A percentile compares a stretch with the other conserved stretches of the same genome.
Evolutionary conservation across 2,888 invertebrate genomes (phyloP).

Genomic region (Horisme vitalbata): DNA sequence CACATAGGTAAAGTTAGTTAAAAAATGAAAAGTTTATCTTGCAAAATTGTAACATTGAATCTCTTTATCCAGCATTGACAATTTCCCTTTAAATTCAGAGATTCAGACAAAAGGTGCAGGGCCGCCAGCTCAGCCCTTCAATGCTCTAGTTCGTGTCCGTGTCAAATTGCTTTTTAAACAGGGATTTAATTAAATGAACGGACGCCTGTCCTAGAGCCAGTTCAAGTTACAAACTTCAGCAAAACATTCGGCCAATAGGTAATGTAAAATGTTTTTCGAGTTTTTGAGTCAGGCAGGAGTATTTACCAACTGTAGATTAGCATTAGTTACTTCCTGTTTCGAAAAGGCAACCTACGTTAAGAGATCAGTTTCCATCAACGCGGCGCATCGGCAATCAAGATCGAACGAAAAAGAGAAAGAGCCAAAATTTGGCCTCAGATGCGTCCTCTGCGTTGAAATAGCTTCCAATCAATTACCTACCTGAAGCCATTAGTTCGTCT

Average conservation of each 20-base stretch:
- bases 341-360: no score
- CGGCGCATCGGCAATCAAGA: background rate
- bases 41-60: no score
- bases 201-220: constrained; percentile 6
- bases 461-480: constrained; percentile 43
- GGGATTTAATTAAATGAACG: constrained; percentile 41
- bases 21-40: no score
- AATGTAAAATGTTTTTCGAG: no score
- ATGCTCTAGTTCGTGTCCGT: constrained; percentile 17
- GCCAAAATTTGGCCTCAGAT: background rate
- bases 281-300: no score
- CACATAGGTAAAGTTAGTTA: no score
- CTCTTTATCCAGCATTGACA: no score
- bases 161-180: constrained; percentile 39
- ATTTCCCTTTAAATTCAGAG: no score
- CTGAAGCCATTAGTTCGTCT: constrained; percentile 34
- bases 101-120: constrained; percentile 7
- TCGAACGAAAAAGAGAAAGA: background rate
- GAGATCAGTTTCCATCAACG: no score
- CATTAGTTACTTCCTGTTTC: no score
- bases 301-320: no score
- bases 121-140: constrained; percentile 1
- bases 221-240: background rate
- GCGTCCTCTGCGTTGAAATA: constrained; percentile 29
- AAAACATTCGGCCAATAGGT: background rate